Evolutionary conservation across 2,113 vertebrate species (phyloP), one percentile per base, ranked within the genome.

Genomic region (Labrus mixtus): DNA sequence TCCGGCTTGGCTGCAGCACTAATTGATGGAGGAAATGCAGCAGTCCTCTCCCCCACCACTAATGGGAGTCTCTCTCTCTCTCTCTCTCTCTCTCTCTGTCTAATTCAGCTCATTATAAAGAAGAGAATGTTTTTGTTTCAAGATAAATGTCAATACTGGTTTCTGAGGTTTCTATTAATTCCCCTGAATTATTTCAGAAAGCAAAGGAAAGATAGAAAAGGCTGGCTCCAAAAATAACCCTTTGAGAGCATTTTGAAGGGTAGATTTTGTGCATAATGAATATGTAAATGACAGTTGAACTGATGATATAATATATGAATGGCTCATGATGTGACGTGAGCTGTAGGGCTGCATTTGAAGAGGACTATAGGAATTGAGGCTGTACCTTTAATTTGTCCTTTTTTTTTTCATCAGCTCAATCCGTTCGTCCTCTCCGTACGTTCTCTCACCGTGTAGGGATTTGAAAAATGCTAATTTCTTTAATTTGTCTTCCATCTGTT

Each of bases 91-190:
- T 73, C n/a, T 80, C 94, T 92, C 68, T 91, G 87, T 81, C 73
- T 80, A 46, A 76, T 80, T 95, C 87, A 75, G 88, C 94, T 96
- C 93, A 95, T 96, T 96, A 96, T 95, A 90, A 90, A 94, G 94
- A 62, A 93, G 95, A 94, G 93, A 95, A 94, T 94, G 43, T 87
- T 91, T 92, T 93, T 94, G 95, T 95, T 95, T 96, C 94, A 95
- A 62, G 86, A 78, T 89, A 71, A 33, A 57, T 82, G 76, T 68
- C 95, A 89, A 95, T 94, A 93, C 91, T 85, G 81, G 65, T 95
- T 94, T 43, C 55, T 48, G 23, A 66, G 43, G 20, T 54, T 23
- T 4, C 68, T 29, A 39, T 77, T 81, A 61, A 64, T 73, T 51
- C 17, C 22, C 13, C 45, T 8, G 10, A 43, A 48, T 37, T 7